phyloP scores from a whole-genome alignment of 2,113 vertebrate species.

The Tupaia chinensis region DNA sequence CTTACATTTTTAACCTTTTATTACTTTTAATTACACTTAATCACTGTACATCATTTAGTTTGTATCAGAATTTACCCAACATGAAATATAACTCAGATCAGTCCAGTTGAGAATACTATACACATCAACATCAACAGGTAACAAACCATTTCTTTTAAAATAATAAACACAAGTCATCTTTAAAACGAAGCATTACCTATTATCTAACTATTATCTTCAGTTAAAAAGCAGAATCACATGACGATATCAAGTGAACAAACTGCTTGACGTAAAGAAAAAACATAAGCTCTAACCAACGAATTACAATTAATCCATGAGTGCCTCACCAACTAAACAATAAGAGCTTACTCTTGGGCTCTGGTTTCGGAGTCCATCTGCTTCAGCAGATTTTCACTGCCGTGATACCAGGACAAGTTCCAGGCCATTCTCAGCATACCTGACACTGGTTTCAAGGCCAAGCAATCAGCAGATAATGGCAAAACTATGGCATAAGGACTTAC shows the following conservation, averaged over 20 bases:
- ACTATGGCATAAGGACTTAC: slow-evolving; percentile 94
- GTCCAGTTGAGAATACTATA: too few relatives aligned
- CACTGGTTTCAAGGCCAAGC: slow-evolving; percentile 88
- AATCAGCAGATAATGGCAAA: slow-evolving; percentile 90
- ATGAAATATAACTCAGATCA: too few relatives aligned
- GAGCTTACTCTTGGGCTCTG: slow-evolving; percentile 87
- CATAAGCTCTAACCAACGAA: not conserved
- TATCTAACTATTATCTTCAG: slow-evolving; percentile 43
- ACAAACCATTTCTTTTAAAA: not conserved
- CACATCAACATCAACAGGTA: too few relatives aligned
- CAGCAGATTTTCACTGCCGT: slow-evolving; percentile 90
- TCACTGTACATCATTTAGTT: too few relatives aligned
- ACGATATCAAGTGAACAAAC: slow-evolving; percentile 2
- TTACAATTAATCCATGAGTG: not conserved
- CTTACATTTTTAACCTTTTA: too few relatives aligned
- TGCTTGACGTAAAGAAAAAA: slow-evolving; percentile 42
- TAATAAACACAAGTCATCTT: not conserved
- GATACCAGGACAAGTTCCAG: slow-evolving; percentile 95
- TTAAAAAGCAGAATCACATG: slow-evolving; percentile 6
- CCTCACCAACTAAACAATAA: slow-evolving; percentile 47
- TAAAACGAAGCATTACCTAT: slow-evolving; percentile 50
- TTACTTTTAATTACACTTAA: too few relatives aligned
- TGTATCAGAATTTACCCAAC: too few relatives aligned
- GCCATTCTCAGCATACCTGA: slow-evolving; percentile 91
- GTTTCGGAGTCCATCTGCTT: slow-evolving; percentile 78